A percentile compares a stretch with the other conserved stretches of the same genome.
Conservation (phyloP, 2,113 vertebrate species). For the Caloenas nicobarica region DNA sequence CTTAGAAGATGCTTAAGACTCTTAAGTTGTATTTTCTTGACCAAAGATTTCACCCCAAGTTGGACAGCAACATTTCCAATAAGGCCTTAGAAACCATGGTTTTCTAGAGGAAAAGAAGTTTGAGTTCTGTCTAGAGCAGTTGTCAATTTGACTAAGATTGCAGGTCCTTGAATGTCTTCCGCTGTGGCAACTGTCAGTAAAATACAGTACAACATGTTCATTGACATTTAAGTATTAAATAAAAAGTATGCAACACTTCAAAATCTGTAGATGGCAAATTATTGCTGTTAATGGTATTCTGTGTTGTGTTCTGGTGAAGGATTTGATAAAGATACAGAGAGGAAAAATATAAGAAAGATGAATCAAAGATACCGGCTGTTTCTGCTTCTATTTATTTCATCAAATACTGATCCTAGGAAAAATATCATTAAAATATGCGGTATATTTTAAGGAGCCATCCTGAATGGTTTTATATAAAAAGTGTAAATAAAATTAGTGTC, state of each 20-base stretch:
- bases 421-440: not conserved
- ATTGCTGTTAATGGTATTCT: not conserved
- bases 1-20: not conserved
- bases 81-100: not conserved
- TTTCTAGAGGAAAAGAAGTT: not conserved
- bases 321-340: not conserved
- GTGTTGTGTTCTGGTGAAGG: not conserved
- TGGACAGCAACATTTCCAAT: not conserved
- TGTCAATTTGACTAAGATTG: not conserved
- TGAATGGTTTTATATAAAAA: not conserved
- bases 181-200: not conserved
- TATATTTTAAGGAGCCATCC: not conserved
- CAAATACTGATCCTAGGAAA: not conserved
- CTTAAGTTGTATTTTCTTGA: not conserved
- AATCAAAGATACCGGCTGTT: not conserved
- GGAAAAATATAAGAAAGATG: not conserved
- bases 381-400: not conserved
- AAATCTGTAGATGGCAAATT: not conserved
- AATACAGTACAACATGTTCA: not conserved
- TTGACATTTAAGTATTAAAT: not conserved
- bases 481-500: not conserved
- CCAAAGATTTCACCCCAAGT: not conserved
- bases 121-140: not conserved
- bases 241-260: not conserved
- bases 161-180: not conserved